Conservation (phyloP, 2,888 invertebrate genomes). For the Tillus elongatus region DNA sequence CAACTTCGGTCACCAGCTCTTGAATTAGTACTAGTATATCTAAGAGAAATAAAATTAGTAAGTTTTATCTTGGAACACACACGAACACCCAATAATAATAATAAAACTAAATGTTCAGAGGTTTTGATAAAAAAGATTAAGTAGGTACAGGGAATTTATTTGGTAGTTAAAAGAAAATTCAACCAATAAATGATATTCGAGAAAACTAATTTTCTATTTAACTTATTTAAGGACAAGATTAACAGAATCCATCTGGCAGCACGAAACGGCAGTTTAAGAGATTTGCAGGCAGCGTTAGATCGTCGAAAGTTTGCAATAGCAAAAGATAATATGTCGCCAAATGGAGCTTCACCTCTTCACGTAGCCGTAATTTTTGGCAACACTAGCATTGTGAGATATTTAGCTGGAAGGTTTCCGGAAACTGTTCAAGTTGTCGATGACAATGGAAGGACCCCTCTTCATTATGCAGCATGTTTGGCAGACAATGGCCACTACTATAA, state of each 20-base stretch:
- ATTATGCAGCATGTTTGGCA: constrained; percentile 75
- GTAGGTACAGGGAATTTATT: too few relatives aligned
- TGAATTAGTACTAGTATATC: too few relatives aligned
- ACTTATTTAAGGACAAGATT: constrained; percentile 66
- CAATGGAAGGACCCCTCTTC: constrained; percentile 76
- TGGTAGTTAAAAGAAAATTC: too few relatives aligned
- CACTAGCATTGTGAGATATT: constrained; percentile 65
- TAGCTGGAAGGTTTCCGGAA: constrained; percentile 76
- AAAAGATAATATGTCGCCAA: constrained; percentile 70
- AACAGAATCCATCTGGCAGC: constrained; percentile 80
- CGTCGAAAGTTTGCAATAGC: constrained; percentile 86
- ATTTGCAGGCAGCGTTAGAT: constrained; percentile 77
- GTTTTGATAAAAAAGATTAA: too few relatives aligned
- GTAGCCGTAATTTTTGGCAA: constrained; percentile 78
- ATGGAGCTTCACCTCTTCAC: constrained; percentile 79
- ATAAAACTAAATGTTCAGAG: too few relatives aligned
- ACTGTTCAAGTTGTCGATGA: constrained; percentile 66
- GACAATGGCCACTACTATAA: constrained; percentile 86
- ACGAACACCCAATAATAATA: too few relatives aligned
- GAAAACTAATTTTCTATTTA: too few relatives aligned
- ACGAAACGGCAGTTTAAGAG: constrained; percentile 71
- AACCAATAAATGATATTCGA: too few relatives aligned
- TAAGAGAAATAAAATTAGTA: too few relatives aligned
- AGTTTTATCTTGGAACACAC: too few relatives aligned
- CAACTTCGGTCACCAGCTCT: too few relatives aligned